Evolutionary conservation across 23 tunicate species (phyloP).

Genomic region (Trididemnum clinides): DNA sequence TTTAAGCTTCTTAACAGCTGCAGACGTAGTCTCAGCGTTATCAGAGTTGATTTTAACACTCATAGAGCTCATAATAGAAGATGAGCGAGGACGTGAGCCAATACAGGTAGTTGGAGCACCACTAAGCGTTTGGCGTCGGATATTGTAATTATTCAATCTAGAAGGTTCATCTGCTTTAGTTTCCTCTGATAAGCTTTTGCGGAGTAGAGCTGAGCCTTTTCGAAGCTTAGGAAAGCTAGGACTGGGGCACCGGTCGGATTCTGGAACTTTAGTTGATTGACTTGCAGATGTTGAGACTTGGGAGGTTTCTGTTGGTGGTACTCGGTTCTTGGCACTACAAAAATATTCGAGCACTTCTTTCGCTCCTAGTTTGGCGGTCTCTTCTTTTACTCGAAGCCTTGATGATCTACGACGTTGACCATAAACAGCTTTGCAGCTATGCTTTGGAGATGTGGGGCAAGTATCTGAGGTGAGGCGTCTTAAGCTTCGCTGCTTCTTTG

Average conservation of each 20-base stretch:
- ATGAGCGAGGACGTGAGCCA: neutral
- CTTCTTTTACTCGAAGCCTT: constrained; percentile 14
- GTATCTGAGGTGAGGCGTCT: neutral
- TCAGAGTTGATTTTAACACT: neutral
- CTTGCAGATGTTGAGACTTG: neutral
- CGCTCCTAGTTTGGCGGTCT: constrained; percentile 34
- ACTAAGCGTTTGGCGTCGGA: neutral
- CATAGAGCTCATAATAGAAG: neutral
- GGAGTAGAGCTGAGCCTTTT: neutral
- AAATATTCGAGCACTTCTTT: neutral
- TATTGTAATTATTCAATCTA: neutral
- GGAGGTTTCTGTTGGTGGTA: neutral
- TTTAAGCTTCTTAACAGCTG: constrained; percentile 43
- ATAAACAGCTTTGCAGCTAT: neutral
- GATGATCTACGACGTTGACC: constrained; percentile 21
- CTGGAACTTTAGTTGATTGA: neutral
- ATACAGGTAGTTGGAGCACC: neutral
- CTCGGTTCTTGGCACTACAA: neutral
- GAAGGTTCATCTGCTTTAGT: neutral
- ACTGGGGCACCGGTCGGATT: constrained; percentile 1
- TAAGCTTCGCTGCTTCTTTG: neutral
- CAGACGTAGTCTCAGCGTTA: neutral
- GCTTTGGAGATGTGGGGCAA: neutral
- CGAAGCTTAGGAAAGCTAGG: neutral
- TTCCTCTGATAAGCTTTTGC: neutral